Percentiles rank a stretch among this genome's conserved stretches.
Conservation (phyloP, 2,888 invertebrate species). For the Ernsta delagoae region DNA sequence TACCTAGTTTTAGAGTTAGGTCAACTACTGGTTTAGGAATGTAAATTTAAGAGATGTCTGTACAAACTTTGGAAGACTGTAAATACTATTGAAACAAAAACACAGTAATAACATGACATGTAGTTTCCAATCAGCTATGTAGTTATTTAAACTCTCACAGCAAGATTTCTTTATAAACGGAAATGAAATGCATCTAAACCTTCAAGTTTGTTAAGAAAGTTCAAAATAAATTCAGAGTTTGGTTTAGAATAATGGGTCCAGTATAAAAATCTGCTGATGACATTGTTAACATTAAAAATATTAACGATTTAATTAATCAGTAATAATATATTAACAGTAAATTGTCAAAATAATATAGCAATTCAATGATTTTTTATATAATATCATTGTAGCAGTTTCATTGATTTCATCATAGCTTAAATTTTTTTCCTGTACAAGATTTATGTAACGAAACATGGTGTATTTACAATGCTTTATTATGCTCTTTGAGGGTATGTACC, state of each 20-base stretch:
- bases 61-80: conserved; percentile 80
- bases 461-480: no score
- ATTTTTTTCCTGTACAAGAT: neutral
- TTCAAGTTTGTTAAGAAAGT: no score
- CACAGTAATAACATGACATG: conserved; percentile 19
- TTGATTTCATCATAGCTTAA: neutral
- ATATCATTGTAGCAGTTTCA: neutral
- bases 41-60: conserved; percentile 69
- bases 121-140: conserved; percentile 20
- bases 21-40: conserved; percentile 58
- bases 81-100: conserved; percentile 55
- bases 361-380: neutral
- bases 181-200: conserved; percentile 9
- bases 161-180: conserved; percentile 9
- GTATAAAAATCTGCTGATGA: no score
- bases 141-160: conserved; percentile 1
- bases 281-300: no score
- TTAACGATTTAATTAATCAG: no score
- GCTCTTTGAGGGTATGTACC: no score
- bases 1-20: conserved; percentile 69
- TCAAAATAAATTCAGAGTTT: no score
- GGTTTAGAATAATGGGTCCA: no score
- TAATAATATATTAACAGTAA: no score
- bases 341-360: neutral
- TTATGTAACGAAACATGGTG: neutral